These are phyloP conservation scores for Argyrosomus regius DNA, from an alignment of 2,797 vertebrate genomes.

Conservation along the genomic window DNA sequence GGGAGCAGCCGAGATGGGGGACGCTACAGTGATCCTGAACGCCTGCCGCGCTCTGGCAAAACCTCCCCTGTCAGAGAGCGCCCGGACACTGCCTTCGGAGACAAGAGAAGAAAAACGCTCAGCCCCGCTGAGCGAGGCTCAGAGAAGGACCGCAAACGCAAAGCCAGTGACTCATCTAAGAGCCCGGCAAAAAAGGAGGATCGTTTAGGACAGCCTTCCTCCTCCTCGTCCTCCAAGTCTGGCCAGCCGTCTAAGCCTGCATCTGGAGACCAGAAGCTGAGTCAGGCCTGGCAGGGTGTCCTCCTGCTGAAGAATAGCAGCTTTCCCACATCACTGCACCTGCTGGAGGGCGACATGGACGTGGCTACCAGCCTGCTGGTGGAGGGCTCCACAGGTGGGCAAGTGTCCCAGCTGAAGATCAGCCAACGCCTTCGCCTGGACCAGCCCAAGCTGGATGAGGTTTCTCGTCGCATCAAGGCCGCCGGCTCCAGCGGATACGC, in stretches of 20 bases:
- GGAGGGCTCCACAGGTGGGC: constrained; percentile 88
- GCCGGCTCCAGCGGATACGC: constrained; percentile 91
- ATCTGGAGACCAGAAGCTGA: constrained; percentile 84
- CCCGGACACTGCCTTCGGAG: constrained; percentile 85
- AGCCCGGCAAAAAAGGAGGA: constrained; percentile 84
- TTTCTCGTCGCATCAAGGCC: constrained; percentile 96
- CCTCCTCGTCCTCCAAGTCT: constrained; percentile 73
- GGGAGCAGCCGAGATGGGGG: constrained; percentile 88
- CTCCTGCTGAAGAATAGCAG: constrained; percentile 98
- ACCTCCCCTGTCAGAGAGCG: constrained; percentile 88
- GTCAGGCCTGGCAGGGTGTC: constrained; percentile 95
- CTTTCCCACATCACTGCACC: constrained; percentile 97
- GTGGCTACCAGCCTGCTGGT: constrained; percentile 91
- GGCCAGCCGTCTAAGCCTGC: constrained; percentile 74
- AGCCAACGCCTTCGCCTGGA: constrained; percentile 97
- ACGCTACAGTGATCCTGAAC: constrained; percentile 90
- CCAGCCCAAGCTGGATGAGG: constrained; percentile 97
- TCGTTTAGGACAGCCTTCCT: constrained; percentile 59
- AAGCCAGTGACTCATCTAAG: constrained; percentile 85
- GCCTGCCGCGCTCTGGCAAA: constrained; percentile 87
- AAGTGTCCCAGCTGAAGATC: constrained; percentile 96
- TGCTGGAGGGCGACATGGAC: constrained; percentile 92
- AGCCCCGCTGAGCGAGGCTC: constrained; percentile 60
- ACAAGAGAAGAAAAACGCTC: constrained; percentile 77
- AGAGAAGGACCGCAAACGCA: constrained; percentile 78